Evolutionary conservation across 2,113 vertebrate genomes (phyloP).

Genomic region (Dendropsophus ebraccatus): DNA sequence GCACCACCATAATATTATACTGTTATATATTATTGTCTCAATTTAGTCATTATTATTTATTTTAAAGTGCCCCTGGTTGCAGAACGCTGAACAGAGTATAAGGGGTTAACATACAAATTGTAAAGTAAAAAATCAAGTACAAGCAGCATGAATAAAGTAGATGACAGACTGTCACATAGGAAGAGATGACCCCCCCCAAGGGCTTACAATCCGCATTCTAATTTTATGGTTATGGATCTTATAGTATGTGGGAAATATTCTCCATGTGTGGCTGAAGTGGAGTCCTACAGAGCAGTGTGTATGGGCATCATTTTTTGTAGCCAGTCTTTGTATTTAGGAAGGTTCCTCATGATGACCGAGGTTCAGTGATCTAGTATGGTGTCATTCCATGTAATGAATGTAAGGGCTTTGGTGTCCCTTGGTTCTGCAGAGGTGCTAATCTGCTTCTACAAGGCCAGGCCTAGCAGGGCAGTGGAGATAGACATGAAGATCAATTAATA

Average conservation of each 20-base stretch:
- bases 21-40: too few relatives aligned
- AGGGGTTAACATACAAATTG: too few relatives aligned
- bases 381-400: not conserved
- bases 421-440: constrained; percentile 3
- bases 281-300: not conserved
- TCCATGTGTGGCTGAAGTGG: not conserved
- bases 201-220: too few relatives aligned
- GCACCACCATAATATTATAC: too few relatives aligned
- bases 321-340: not conserved
- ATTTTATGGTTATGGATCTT: too few relatives aligned
- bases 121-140: too few relatives aligned
- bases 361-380: not conserved
- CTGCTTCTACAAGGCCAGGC: not conserved
- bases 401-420: not conserved
- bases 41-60: too few relatives aligned
- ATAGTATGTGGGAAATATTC: not conserved
- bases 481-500: constrained; percentile 78
- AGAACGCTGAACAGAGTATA: too few relatives aligned
- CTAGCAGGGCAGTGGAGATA: constrained; percentile 64
- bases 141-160: too few relatives aligned
- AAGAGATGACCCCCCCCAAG: too few relatives aligned
- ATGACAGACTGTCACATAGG: too few relatives aligned
- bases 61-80: too few relatives aligned
- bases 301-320: not conserved
- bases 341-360: not conserved